Evolutionary conservation across 1,140 invertebrate species (phyloP).

Genomic region (Limonius californicus): DNA sequence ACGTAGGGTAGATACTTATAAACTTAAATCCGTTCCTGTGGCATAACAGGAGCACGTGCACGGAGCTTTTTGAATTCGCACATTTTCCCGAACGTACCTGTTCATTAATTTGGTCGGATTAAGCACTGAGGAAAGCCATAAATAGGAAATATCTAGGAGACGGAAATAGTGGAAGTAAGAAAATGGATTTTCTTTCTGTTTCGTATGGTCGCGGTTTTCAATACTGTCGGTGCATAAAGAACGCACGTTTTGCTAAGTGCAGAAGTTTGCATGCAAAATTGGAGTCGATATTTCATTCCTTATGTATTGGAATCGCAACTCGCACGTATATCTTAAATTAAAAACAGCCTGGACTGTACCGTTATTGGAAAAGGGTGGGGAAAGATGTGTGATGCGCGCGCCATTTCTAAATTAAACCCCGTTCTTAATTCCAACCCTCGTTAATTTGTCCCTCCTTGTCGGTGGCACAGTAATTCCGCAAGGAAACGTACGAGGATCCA

Average conservation of each 20-base stretch:
- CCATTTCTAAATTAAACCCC: slow-evolving; percentile 20
- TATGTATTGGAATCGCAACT: slow-evolving; percentile 19
- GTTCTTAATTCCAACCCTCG: slow-evolving; percentile 23
- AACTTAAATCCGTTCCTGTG: neutral
- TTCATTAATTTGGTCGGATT: neutral
- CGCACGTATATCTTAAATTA: slow-evolving; percentile 35
- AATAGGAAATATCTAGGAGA: neutral
- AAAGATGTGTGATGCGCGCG: slow-evolving; percentile 19
- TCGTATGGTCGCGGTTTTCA: neutral
- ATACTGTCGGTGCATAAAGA: slow-evolving; percentile 17
- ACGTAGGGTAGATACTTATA: too few relatives aligned
- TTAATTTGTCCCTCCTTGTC: slow-evolving; percentile 19
- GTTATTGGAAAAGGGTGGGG: slow-evolving; percentile 25
- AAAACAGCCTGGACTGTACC: slow-evolving; percentile 33
- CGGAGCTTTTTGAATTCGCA: neutral
- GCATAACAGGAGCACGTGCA: neutral
- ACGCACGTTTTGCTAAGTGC: slow-evolving; percentile 20
- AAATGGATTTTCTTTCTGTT: neutral
- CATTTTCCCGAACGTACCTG: neutral
- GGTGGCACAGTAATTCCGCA: neutral
- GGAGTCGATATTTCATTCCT: slow-evolving; percentile 26
- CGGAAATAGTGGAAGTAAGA: neutral
- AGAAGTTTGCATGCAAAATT: slow-evolving; percentile 23
- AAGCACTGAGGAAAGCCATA: too few relatives aligned
- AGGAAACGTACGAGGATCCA: slow-evolving; percentile 7